Evolutionary conservation across 2,113 vertebrate species (phyloP).

Genomic region (Centropus bengalensis): DNA sequence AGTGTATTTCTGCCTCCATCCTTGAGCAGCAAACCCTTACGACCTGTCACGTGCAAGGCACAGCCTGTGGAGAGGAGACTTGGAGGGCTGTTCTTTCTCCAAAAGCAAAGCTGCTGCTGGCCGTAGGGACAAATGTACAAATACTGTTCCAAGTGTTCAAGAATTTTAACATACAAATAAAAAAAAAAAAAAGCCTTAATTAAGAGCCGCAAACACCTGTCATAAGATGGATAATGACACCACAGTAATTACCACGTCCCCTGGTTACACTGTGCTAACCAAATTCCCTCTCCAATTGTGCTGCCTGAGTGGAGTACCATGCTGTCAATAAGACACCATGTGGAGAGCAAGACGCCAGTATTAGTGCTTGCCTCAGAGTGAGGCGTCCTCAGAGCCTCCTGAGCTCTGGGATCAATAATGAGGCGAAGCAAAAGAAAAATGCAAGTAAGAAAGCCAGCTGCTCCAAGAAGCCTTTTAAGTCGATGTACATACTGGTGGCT

Average conservation of each 20-base stretch:
- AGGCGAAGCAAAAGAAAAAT: not conserved
- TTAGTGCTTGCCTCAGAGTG: not conserved
- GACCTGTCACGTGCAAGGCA: not conserved
- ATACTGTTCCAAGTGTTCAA: not conserved
- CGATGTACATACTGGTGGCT: not conserved
- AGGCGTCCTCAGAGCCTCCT: not conserved
- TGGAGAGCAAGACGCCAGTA: not conserved
- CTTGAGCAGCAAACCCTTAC: not conserved
- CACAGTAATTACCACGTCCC: not conserved
- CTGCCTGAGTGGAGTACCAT: not conserved
- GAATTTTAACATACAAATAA: not conserved
- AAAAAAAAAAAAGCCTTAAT: slow-evolving; percentile 26
- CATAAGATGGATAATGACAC: not conserved
- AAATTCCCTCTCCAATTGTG: not conserved
- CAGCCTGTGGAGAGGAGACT: not conserved
- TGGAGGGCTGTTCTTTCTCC: not conserved
- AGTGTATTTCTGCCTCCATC: slow-evolving; percentile 4
- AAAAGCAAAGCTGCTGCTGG: slow-evolving; percentile 1
- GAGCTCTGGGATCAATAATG: slow-evolving; percentile 23
- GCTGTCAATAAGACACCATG: not conserved
- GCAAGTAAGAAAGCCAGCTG: not conserved
- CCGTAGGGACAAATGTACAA: not conserved
- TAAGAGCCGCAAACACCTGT: not conserved
- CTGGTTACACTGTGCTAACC: not conserved
- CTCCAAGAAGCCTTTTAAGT: not conserved